Evolutionary conservation across 2,797 vertebrate genomes (phyloP).

Genomic region (Hozukius guyotensis): DNA sequence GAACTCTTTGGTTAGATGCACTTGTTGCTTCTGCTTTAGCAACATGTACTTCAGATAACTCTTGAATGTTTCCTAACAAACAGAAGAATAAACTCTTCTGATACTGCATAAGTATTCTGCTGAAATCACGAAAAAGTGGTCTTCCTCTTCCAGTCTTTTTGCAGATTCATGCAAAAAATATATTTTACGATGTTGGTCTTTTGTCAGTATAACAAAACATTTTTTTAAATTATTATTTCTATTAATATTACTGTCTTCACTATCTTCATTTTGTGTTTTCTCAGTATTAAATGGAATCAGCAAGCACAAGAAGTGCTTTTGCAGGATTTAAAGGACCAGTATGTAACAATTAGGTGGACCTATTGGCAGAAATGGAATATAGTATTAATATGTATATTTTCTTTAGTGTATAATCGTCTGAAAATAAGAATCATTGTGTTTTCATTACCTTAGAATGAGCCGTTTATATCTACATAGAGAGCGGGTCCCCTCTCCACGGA

Average conservation of each 20-base stretch:
- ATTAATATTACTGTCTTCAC: not conserved
- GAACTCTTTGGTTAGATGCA: slow-evolving; percentile 15
- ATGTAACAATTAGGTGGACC: too few species aligned
- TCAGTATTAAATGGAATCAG: not conserved
- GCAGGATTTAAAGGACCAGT: not conserved
- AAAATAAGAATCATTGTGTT: too few species aligned
- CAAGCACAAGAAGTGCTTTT: not conserved
- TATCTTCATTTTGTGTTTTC: not conserved
- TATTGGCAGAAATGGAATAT: too few species aligned
- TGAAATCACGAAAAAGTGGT: not conserved
- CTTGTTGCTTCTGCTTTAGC: slow-evolving; percentile 12
- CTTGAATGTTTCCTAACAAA: slow-evolving; percentile 35
- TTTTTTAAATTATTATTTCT: not conserved
- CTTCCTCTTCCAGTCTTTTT: not conserved
- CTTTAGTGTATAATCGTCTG: too few species aligned
- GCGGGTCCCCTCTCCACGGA: too few species aligned
- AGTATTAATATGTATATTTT: too few species aligned
- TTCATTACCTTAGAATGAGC: too few species aligned
- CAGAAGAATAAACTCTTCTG: not conserved
- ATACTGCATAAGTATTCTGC: not conserved
- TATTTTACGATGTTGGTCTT: not conserved
- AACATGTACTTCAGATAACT: slow-evolving; percentile 24
- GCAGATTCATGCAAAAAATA: not conserved
- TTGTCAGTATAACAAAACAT: not conserved
- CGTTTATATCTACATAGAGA: too few species aligned